Evolutionary conservation across 2,797 vertebrate species (phyloP).

Genomic region (Cirrhinus mrigala): DNA sequence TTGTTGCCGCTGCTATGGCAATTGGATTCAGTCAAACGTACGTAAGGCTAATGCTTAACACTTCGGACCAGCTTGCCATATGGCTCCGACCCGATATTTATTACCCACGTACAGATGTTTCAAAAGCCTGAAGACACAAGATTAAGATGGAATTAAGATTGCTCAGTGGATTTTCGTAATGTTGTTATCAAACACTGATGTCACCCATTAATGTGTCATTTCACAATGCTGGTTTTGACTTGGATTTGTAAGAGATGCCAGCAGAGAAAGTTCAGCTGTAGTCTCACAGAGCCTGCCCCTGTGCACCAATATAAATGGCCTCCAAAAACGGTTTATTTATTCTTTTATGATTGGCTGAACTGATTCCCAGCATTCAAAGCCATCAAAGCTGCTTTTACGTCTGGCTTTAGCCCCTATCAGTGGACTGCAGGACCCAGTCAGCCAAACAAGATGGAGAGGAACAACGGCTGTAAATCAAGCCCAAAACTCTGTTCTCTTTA

Average conservation of each 20-base stretch:
- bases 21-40: constrained; percentile 54
- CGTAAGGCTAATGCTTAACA: constrained; percentile 48
- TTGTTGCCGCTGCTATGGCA: constrained; percentile 53
- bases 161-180: constrained; percentile 22
- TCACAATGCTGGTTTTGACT: constrained; percentile 26
- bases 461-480: constrained; percentile 71
- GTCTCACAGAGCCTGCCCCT: constrained; percentile 32
- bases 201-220: constrained; percentile 6
- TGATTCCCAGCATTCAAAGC: constrained; percentile 59
- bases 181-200: constrained; percentile 31
- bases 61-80: constrained; percentile 57
- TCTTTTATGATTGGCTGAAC: constrained; percentile 67
- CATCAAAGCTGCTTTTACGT: constrained; percentile 66
- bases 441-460: constrained; percentile 64
- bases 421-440: constrained; percentile 67
- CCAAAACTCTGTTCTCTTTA: constrained; percentile 62
- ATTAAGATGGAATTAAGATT: constrained; percentile 34
- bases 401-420: constrained; percentile 70
- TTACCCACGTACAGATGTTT: constrained; percentile 40
- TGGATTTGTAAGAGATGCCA: not conserved
- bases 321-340: constrained; percentile 71
- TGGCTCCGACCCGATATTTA: constrained; percentile 44
- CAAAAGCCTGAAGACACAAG: constrained; percentile 33
- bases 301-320: constrained; percentile 52
- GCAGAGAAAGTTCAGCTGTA: not conserved